phyloP scores from a whole-genome alignment of 2,888 invertebrate genomes.

The Lasioglossum marginatum region DNA sequence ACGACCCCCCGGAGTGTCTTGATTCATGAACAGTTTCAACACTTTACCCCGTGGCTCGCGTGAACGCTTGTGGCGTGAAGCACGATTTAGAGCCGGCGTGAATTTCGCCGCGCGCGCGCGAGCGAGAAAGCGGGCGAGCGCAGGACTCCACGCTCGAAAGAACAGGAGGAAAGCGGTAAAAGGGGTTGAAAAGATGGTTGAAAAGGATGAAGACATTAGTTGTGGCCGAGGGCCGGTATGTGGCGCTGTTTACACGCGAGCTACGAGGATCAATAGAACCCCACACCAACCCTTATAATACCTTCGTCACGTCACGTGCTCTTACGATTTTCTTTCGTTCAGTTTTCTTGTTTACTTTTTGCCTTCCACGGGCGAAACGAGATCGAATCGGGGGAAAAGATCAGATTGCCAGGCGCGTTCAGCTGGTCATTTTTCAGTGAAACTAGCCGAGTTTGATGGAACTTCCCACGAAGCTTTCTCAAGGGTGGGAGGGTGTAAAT shows the following conservation, averaged over 20 bases:
- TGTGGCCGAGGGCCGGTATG: conserved; percentile 75
- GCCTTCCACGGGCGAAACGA: background rate
- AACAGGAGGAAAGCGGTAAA: conserved; percentile 32
- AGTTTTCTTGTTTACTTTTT: conserved; percentile 3
- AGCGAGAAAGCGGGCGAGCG: background rate
- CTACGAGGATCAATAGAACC: conserved; percentile 79
- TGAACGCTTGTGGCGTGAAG: conserved; percentile 71
- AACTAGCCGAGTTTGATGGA: conserved; percentile 9
- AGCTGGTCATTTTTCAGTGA: conserved; percentile 20
- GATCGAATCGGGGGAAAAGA: conserved; percentile 35
- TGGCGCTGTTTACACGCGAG: conserved; percentile 81
- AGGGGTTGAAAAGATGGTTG: conserved; percentile 61
- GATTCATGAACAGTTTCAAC: conserved; percentile 70
- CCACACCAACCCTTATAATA: conserved; percentile 68
- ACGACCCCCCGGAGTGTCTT: conserved; percentile 72
- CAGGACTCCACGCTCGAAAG: background rate
- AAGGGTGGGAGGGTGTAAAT: background rate
- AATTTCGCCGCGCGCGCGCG: conserved; percentile 32
- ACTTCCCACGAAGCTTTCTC: conserved; percentile 6
- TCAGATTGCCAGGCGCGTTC: background rate
- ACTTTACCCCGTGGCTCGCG: conserved; percentile 66
- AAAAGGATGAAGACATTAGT: conserved; percentile 82
- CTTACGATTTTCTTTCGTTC: conserved; percentile 57
- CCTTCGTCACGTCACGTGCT: conserved; percentile 67
- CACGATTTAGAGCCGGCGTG: conserved; percentile 67